Evolutionary conservation across 2,797 vertebrate species (phyloP), one percentile per base, ranked within the genome.

Genomic region (Fratercula arctica): DNA sequence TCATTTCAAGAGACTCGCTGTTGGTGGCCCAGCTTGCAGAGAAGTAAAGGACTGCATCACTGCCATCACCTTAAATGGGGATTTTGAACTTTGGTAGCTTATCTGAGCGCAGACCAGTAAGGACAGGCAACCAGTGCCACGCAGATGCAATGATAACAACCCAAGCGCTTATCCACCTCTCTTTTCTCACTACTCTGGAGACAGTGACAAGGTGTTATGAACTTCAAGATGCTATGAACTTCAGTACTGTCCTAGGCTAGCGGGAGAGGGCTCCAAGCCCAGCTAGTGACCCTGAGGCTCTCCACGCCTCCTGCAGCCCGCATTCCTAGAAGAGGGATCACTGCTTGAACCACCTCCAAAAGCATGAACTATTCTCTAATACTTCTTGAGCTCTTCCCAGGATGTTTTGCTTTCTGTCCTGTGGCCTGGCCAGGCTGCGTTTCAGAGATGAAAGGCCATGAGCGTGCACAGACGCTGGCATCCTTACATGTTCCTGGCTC

Each of bases 371-470:
- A 75, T 83, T 85, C 78, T 72, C 78, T 85, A 89, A 82, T 64
- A 60, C 70, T 83, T 92, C 68, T 75, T 87, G 84, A 93, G 80
- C 63, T 92, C 88, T 95, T 96, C 93, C 70, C 96, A 87, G 85
- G 92, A 48, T 86, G 33, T 87, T 90, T 95, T 93, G 45, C 77
- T 72, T 73, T 79, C 91, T 96, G 87, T 45, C 92, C 90, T 59
- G 89, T 85, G 87, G 92, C 91, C 93, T 83, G 83, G 79, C 77
- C 21, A 4, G 33, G 51, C 89, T 0, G 2, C 35, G 1, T 76
- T 93, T 95, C 12, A 26, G 70, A 96, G 93, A 97, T 89, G 92
- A 96, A 97, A 97, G 87, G 88, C 88, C 37, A 4, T 19, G 76
- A 96, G 94, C 20, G 3, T 6, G 25, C 56, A 61, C 80, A 95